These are phyloP conservation scores for Eurystomus glaucurus DNA, from an alignment of 2,797 vertebrate species.

Conservation along the genomic window DNA sequence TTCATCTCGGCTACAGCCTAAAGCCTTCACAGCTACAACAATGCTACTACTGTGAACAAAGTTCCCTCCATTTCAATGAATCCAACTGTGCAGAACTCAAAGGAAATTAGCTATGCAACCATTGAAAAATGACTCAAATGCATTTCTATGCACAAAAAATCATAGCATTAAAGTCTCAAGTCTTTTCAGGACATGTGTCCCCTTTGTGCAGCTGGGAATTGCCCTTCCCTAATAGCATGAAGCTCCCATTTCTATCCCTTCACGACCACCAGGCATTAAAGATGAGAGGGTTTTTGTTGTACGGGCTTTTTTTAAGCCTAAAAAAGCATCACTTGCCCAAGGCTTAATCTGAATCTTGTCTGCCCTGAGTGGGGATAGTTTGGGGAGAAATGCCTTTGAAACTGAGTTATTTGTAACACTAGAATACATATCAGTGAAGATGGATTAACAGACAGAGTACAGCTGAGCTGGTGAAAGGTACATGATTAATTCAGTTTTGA, in stretches of 20 bases:
- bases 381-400: constrained; percentile 53
- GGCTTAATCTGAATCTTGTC: constrained; percentile 47
- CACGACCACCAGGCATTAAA: constrained; percentile 8
- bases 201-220: constrained; percentile 49
- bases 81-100: constrained; percentile 26
- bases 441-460: constrained; percentile 42
- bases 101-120: constrained; percentile 39
- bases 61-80: constrained; percentile 40
- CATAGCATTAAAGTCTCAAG: constrained; percentile 4
- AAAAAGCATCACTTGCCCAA: constrained; percentile 33
- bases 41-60: constrained; percentile 44
- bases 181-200: constrained; percentile 39
- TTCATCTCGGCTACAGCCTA: not conserved
- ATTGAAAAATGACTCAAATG: constrained; percentile 54
- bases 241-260: constrained; percentile 22
- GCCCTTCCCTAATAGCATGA: constrained; percentile 47
- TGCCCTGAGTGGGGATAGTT: constrained; percentile 23
- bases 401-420: constrained; percentile 42
- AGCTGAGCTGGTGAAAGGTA: constrained; percentile 36
- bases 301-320: constrained; percentile 35
- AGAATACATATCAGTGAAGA: constrained; percentile 15
- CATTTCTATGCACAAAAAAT: constrained; percentile 35
- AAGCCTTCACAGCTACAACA: constrained; percentile 51
- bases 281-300: constrained; percentile 57
- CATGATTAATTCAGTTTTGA: constrained; percentile 61